Evolutionary conservation across 2,888 invertebrate species (phyloP), one percentile per base, ranked within the genome.

Genomic region (Sicus ferrugineus): DNA sequence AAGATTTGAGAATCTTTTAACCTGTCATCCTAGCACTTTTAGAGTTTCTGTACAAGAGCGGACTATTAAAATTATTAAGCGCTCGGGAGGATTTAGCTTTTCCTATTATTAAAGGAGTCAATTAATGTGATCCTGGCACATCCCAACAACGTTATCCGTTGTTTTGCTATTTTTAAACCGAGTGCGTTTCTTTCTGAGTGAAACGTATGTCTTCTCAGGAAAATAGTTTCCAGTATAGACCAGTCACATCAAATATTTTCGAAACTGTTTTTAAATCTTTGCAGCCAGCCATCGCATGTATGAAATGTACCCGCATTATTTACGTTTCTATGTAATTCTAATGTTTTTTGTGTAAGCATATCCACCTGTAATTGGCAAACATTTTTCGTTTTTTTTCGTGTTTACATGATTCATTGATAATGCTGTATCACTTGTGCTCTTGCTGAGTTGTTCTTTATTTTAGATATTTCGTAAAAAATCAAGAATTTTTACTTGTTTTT

Each of bases 51-150:
- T 46, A 46, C n/a, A 9, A 46, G 9, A 2, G 34, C 34, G 34
- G 14, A 14, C 14, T 34, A 34, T 34, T 34, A 1, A 34, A 34
- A 46, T 46, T 46, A 5, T 46, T 46, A 14, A 2, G 1, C 3
- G 46, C 3, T 46, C 46, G 14, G n/a, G 46, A n/a, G 16, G 46
- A 2, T 16, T 46, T 46, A 46, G 46, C 46, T 46, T 46, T 46
- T 46, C 46, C 46, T 46, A 46, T 46, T 46, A 46, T 46, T 46
- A 46, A 46, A 46, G 14, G 46, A 46, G 46, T 46, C 46, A 46
- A 46, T 46, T 46, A 16, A 16, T 34, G 38, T 46, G 46, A 46
- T 46, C 46, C 46, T 46, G 2, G n/a, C 46, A 46, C 46, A 46
- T 46, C 46, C 46, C 46, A 1, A 46, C 5, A 46, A 46, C n/a